Base-by-base conservation (phyloP, 37 sponge, comb jelly and placozoan species). In the Petrosia ficiformis region DNA sequence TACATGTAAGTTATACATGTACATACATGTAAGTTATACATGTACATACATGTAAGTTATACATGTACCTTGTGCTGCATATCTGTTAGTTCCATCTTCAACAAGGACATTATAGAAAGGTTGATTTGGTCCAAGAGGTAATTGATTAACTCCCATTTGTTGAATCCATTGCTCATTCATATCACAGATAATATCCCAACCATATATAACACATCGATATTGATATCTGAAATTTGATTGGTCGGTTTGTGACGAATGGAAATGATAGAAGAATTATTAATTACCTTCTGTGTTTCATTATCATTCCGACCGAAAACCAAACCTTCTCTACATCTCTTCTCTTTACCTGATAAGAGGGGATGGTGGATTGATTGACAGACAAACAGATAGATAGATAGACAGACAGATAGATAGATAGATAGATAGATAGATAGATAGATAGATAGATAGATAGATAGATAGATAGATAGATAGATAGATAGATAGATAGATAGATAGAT, bases 101-200 rank as follows among this genome's bases (percentile, higher is more conserved):
- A 85, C 94, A 48, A 94, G 82, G 1, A 89, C 90, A 61, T 77
- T 77, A 71, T 94, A 94, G 70, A 89, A 94, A 6, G 94, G 94
- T 73, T 94, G 90, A 34, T 72, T 57, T 1, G 42, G 58, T 22
- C 83, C 82, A 57, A 31, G 59, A 10, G 42, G 59, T 35, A 87
- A 59, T 3, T 68, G 66, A 57, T 80, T 31, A 16, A 94, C 87
- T 1, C 94, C 81, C 90, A 89, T 94, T 80, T 82, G 90, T 0
- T 25, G 19, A 41, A 78, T 74, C 94, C 94, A 94, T 25, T 60
- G 44, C 37, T 65, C 63, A 41, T 65, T 77, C 94, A 86, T 76
- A 73, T 68, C 48, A 57, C 94, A 94, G 24, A 25, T 10, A 44
- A 74, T 68, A 37, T 94, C 94, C 90, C 94, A 89, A 14, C 94